phyloP scores from a whole-genome alignment of 2,113 vertebrate genomes.

The Sinocyclocheilus grahami region DNA sequence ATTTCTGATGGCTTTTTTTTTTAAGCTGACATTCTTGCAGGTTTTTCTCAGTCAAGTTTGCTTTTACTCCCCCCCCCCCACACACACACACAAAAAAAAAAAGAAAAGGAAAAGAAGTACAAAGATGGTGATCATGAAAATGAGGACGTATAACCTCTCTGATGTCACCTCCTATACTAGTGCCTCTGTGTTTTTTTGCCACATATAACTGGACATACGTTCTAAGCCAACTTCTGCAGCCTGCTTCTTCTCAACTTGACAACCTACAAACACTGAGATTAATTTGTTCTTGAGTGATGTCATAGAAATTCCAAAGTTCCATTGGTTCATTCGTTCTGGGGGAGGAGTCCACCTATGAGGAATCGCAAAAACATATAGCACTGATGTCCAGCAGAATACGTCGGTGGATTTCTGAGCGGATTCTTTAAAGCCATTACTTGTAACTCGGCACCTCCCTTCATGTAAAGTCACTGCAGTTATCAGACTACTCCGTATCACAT shows the following conservation, averaged over 20 bases:
- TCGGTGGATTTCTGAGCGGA: not conserved
- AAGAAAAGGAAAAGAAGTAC: not conserved
- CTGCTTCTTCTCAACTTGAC: conserved; percentile 29
- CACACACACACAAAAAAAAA: not conserved
- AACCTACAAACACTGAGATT: not conserved
- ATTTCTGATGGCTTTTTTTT: not conserved
- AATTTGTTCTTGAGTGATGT: conserved; percentile 30
- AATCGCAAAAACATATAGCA: not conserved
- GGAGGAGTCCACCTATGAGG: not conserved
- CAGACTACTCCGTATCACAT: conserved; percentile 1
- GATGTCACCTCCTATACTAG: conserved; percentile 46
- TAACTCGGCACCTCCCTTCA: not conserved
- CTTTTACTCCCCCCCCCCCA: not conserved
- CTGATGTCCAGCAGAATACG: conserved; percentile 16
- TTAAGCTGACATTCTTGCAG: not conserved
- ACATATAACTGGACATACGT: conserved; percentile 15
- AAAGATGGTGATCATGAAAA: conserved; percentile 29
- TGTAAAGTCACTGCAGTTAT: conserved; percentile 30
- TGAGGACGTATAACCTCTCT: not conserved
- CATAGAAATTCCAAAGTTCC: conserved; percentile 20
- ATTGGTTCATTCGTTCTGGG: not conserved
- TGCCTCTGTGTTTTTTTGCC: conserved; percentile 50
- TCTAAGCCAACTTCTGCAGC: conserved; percentile 29
- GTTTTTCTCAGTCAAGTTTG: conserved; percentile 14
- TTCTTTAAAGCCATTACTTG: conserved; percentile 13